Evolutionary conservation across 1,140 invertebrate species (phyloP).

Genomic region (Apis dorsata): DNA sequence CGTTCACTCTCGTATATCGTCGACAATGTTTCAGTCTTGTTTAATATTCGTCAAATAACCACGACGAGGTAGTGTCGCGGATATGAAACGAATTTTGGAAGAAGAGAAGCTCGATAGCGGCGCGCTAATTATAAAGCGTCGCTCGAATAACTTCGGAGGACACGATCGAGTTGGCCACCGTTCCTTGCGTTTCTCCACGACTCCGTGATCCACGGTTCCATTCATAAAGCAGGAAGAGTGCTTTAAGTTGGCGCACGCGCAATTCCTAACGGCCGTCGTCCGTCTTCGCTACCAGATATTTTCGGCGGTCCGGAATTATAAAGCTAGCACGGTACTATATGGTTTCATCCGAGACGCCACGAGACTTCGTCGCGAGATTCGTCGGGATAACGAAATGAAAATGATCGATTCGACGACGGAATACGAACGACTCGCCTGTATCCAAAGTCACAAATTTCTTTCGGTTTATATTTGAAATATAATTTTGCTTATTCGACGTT

Average conservation of each 20-base stretch:
- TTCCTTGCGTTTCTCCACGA: constrained; percentile 26
- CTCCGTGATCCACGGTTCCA: constrained; percentile 37
- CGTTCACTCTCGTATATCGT: neutral
- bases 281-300: constrained; percentile 45
- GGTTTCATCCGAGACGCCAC: constrained; percentile 35
- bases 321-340: constrained; percentile 21
- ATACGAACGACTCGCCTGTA: constrained; percentile 59
- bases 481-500: no score
- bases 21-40: neutral
- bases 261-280: constrained; percentile 18
- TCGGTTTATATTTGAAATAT: constrained; percentile 50
- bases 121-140: constrained; percentile 36
- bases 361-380: constrained; percentile 25
- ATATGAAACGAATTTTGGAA: neutral
- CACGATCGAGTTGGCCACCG: constrained; percentile 33
- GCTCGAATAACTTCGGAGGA: neutral
- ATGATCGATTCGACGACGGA: constrained; percentile 73
- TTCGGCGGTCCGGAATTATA: constrained; percentile 46
- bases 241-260: constrained; percentile 18
- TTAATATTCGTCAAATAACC: neutral
- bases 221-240: constrained; percentile 49
- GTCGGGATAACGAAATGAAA: constrained; percentile 50
- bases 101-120: constrained; percentile 5
- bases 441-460: constrained; percentile 49
- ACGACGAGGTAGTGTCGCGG: neutral